Conservation (phyloP, 2,888 invertebrate genomes). For the Neoscelio sp. region DNA sequence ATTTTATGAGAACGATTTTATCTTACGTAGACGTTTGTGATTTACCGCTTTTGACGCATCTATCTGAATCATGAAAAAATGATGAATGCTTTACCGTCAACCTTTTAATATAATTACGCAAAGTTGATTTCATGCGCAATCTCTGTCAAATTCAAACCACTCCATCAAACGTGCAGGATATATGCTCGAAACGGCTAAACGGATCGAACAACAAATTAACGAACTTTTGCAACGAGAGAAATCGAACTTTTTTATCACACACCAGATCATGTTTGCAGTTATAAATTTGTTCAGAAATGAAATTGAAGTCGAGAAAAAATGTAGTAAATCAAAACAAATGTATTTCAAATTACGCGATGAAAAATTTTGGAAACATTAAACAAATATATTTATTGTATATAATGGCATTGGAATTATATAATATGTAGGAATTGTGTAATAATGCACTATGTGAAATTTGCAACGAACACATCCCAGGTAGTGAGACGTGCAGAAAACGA, state of each 20-base stretch:
- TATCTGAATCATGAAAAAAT: constrained; percentile 18
- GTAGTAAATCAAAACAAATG: constrained; percentile 32
- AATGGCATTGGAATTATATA: no score
- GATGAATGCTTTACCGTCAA: constrained; percentile 43
- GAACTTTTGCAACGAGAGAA: constrained; percentile 33
- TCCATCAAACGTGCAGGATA: constrained; percentile 34
- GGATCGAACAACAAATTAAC: constrained; percentile 56
- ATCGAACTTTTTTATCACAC: constrained; percentile 37
- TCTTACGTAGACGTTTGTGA: not conserved
- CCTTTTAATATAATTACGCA: constrained; percentile 52
- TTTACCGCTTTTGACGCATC: not conserved
- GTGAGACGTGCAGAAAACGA: no score
- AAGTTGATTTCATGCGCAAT: constrained; percentile 48
- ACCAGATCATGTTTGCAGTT: constrained; percentile 33
- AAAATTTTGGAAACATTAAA: no score
- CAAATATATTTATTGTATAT: no score
- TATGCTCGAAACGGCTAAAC: not conserved
- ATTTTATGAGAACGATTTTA: constrained; percentile 2
- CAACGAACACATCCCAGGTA: no score
- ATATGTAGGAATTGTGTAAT: no score
- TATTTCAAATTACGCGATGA: constrained; percentile 16
- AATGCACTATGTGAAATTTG: no score
- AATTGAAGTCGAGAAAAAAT: constrained; percentile 25
- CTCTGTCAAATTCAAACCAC: constrained; percentile 51
- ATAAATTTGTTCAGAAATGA: constrained; percentile 38